Percentiles rank a stretch among this genome's conserved stretches.
Conservation (phyloP, 2,888 invertebrate species). For the Conops quadrifasciatus region DNA sequence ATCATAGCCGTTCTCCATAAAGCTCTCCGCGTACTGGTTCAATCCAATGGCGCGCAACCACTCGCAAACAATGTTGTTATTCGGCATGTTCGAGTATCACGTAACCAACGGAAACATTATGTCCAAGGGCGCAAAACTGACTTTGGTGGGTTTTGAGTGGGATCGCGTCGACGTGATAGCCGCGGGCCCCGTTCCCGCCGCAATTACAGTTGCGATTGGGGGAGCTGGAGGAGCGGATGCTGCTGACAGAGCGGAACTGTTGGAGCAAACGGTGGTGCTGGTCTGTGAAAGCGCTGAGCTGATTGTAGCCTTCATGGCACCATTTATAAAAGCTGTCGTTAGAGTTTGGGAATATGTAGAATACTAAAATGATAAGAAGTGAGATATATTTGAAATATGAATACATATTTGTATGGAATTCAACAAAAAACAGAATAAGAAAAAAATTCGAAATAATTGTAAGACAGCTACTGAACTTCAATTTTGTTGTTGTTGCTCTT, state of each 20-base stretch:
- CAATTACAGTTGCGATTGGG: conserved; percentile 40
- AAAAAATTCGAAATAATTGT: too few species aligned
- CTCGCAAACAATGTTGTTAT: conserved; percentile 85
- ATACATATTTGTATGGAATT: too few species aligned
- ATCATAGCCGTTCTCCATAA: conserved; percentile 96
- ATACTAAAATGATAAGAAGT: not conserved
- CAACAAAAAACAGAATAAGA: too few species aligned
- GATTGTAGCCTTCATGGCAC: conserved; percentile 61
- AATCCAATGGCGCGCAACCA: conserved; percentile 91
- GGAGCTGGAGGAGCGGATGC: conserved; percentile 41
- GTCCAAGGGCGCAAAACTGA: conserved; percentile 59
- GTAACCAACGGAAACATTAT: conserved; percentile 52
- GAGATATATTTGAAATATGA: not conserved
- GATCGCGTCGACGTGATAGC: conserved; percentile 37
- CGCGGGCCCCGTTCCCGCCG: conserved; percentile 41
- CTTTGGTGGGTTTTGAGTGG: conserved; percentile 52
- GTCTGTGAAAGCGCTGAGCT: conserved; percentile 44
- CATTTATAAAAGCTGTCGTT: conserved; percentile 1
- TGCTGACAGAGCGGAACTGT: conserved; percentile 37
- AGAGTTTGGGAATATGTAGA: not conserved
- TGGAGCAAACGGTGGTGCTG: conserved; percentile 42
- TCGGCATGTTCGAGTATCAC: conserved; percentile 61
- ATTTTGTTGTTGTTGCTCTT: too few species aligned
- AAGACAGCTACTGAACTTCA: too few species aligned
- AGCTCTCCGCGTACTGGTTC: conserved; percentile 90